Evolutionary conservation across 1,140 invertebrate species (phyloP).

Genomic region (Reticulitermes speratus): DNA sequence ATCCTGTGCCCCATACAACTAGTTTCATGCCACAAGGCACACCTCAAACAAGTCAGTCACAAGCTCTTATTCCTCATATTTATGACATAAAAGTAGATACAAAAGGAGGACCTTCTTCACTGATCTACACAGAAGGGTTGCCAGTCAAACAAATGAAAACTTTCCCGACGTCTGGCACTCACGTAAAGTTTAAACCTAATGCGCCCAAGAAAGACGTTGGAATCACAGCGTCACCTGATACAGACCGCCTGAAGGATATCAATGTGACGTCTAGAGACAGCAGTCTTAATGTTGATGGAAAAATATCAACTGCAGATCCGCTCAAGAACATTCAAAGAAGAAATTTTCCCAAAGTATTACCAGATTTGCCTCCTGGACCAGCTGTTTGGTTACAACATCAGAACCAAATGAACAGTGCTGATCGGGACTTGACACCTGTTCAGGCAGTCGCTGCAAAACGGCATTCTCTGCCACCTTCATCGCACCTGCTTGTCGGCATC

Average conservation of each 20-base stretch:
- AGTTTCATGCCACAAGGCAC: neutral
- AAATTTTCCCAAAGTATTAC: slow-evolving; percentile 80
- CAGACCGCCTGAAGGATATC: slow-evolving; percentile 52
- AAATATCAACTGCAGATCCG: slow-evolving; percentile 65
- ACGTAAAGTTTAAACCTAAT: neutral
- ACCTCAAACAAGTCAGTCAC: neutral
- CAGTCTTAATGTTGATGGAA: slow-evolving; percentile 39
- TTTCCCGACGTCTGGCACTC: neutral
- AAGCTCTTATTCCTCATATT: neutral
- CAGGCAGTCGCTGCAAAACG: slow-evolving; percentile 38
- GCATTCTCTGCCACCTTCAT: slow-evolving; percentile 52
- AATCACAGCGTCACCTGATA: neutral
- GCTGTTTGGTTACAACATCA: slow-evolving; percentile 38
- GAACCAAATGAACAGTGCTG: neutral
- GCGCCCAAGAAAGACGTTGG: neutral
- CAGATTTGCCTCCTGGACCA: slow-evolving; percentile 59
- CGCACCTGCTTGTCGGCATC: neutral
- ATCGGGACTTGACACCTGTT: slow-evolving; percentile 10
- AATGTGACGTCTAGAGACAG: slow-evolving; percentile 67
- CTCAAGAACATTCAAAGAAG: slow-evolving; percentile 68
- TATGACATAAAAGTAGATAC: neutral
- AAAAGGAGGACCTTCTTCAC: neutral
- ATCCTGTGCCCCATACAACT: slow-evolving; percentile 57
- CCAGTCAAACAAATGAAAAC: neutral
- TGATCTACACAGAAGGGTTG: neutral